Conservation (phyloP, 2,888 invertebrate genomes). For the Pycnomerus fuliginosus region DNA sequence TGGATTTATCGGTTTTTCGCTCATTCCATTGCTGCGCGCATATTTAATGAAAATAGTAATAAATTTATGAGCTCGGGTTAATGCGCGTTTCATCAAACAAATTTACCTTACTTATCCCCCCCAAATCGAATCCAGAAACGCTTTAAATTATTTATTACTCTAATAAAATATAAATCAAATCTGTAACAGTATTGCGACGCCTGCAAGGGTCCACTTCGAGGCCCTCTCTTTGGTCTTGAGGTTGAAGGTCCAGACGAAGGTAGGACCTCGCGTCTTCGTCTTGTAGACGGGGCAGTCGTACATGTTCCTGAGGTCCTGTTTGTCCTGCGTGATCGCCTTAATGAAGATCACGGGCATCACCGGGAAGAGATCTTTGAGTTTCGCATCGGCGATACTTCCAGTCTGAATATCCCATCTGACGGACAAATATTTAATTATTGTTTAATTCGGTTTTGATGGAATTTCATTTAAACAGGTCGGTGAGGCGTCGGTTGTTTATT, state of each 20-base stretch:
- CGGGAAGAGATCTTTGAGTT: slow-evolving; percentile 87
- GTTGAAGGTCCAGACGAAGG: slow-evolving; percentile 96
- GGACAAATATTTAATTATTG: too few relatives aligned
- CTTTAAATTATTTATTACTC: background rate
- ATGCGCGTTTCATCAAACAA: too few relatives aligned
- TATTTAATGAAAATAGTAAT: too few relatives aligned
- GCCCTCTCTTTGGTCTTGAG: slow-evolving; percentile 85
- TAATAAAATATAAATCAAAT: slow-evolving; percentile 55
- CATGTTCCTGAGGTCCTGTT: slow-evolving; percentile 81
- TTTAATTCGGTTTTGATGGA: too few relatives aligned
- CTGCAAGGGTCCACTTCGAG: slow-evolving; percentile 90
- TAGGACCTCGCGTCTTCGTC: slow-evolving; percentile 83
- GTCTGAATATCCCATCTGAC: slow-evolving; percentile 79
- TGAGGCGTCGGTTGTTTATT: too few relatives aligned
- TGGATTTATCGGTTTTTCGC: too few relatives aligned
- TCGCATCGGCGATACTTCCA: slow-evolving; percentile 80
- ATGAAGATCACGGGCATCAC: slow-evolving; percentile 88
- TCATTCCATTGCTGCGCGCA: too few relatives aligned
- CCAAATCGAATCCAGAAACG: too few relatives aligned
- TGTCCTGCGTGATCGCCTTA: slow-evolving; percentile 84
- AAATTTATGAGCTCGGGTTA: too few relatives aligned
- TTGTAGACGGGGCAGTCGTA: slow-evolving; percentile 95
- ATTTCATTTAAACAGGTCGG: too few relatives aligned
- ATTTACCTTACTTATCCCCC: too few relatives aligned
- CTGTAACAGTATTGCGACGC: slow-evolving; percentile 87